Evolutionary conservation across 2,113 vertebrate species (phyloP), one percentile per base, ranked within the genome.

Genomic region (Phaethornis superciliosus): DNA sequence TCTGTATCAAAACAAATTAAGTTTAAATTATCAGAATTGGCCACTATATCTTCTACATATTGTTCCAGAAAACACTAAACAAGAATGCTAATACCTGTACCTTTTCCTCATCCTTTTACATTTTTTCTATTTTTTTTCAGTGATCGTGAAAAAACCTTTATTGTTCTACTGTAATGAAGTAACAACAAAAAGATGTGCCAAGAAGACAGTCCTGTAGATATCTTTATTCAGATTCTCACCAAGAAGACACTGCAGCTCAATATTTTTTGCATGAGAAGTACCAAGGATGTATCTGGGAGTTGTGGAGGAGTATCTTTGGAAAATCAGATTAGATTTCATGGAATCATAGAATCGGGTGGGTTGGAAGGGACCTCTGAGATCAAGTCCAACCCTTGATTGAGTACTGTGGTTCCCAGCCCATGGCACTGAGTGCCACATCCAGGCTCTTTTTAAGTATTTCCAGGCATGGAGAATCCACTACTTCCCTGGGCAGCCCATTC

Each of bases 101-200:
- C 0, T 2, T 64, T 70, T 64, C 16, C 21, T 14, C 46, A 67
- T 13, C 2, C 9, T 3, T 58, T 78, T 17, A 40, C 5, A 35
- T 1, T 19, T 35, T 67, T 23, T 15, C 9, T 32, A 60, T 30
- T 22, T 22, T 17, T 12, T 55, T 21, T 11, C 32, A 24, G 10
- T 70, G 28, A 42, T 32, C 37, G 59, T 63, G 24, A 15, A 10
- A 77, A 4, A 23, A 62, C 2, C 4, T 70, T 74, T 14, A 49
- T 10, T 51, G 12, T 17, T 59, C 26, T 33, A 28, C 11, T 9
- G 7, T 7, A 70, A 65, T 5, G 21, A 47, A 62, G 7, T 12
- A 74, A 33, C 17, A 67, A 35, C 1, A 47, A 78, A 82, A 42
- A 33, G 1, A 3, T 2, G 4, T 8, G 7, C 27, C 6, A 27